These are phyloP conservation scores for Microdon myrmicae DNA, from an alignment of 2,888 invertebrate genomes.

Conservation along the genomic window DNA sequence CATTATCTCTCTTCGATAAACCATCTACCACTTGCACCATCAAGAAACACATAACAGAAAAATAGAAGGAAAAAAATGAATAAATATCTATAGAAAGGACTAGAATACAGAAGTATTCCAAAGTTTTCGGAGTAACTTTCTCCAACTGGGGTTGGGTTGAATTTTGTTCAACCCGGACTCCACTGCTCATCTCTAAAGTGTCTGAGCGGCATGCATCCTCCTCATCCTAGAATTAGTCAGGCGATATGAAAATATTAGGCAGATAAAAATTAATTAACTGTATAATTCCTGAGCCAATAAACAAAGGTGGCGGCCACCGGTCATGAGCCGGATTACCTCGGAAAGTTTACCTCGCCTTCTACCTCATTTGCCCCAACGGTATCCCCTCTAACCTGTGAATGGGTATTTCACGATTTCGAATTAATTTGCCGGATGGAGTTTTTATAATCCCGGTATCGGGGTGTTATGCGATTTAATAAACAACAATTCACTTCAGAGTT, in stretches of 20 bases:
- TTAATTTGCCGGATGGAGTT: constrained; percentile 46
- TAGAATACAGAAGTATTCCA: constrained; percentile 1
- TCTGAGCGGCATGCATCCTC: not conserved
- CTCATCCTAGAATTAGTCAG: constrained; percentile 35
- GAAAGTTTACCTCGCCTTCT: constrained; percentile 15
- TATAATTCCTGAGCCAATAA: constrained; percentile 47
- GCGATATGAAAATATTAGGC: constrained; percentile 51
- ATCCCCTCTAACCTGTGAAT: not conserved
- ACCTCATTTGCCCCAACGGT: not conserved
- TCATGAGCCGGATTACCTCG: constrained; percentile 28
- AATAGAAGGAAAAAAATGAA: not conserved
- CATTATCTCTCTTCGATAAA: constrained; percentile 44
- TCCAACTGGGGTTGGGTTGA: too few relatives aligned
- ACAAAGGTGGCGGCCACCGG: constrained; percentile 29
- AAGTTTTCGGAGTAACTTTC: constrained; percentile 10
- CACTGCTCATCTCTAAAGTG: constrained; percentile 22
- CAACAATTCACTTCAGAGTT: constrained; percentile 29
- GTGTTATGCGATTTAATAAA: constrained; percentile 50
- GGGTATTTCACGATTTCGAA: constrained; percentile 46
- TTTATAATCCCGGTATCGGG: constrained; percentile 38
- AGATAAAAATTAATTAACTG: constrained; percentile 53
- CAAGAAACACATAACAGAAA: too few relatives aligned
- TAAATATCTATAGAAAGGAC: not conserved
- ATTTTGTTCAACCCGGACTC: constrained; percentile 19
- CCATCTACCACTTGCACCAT: too few relatives aligned